Evolutionary conservation across 2,113 vertebrate species (phyloP).

Genomic region (Psittacula cyanocephala): DNA sequence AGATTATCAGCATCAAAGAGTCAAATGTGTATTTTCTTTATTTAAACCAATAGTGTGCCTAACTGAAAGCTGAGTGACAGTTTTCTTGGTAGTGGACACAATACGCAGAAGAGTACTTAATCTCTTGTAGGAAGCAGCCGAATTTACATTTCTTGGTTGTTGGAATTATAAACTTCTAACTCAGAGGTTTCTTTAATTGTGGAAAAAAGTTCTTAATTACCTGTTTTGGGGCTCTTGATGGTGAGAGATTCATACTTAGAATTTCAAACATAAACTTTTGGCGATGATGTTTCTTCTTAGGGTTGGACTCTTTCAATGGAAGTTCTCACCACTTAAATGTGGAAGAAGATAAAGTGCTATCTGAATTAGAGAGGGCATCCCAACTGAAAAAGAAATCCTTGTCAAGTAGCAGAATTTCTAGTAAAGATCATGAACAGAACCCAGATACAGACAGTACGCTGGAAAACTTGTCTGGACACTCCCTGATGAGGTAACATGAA

Average conservation of each 20-base stretch:
- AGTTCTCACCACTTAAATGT: constrained; percentile 70
- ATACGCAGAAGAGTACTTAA: neutral
- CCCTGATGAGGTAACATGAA: constrained; percentile 80
- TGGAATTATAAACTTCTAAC: neutral
- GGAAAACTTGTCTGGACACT: constrained; percentile 78
- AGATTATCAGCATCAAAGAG: neutral
- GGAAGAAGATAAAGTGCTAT: constrained; percentile 78
- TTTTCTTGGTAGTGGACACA: neutral
- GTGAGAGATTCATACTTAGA: neutral
- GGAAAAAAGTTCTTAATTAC: neutral
- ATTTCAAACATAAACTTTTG: neutral
- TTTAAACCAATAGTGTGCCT: neutral
- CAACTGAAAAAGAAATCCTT: constrained; percentile 74
- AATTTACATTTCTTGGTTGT: neutral
- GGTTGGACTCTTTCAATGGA: constrained; percentile 64
- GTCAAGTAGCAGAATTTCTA: constrained; percentile 63
- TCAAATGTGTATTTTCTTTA: neutral
- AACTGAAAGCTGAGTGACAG: neutral
- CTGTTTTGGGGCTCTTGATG: neutral
- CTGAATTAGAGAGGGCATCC: constrained; percentile 73
- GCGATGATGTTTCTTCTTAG: constrained; percentile 46
- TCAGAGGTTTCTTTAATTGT: neutral
- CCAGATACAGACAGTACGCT: constrained; percentile 74
- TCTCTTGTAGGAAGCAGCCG: neutral
- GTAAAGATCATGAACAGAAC: constrained; percentile 71